Evolutionary conservation across 1,140 invertebrate genomes (phyloP).

Genomic region (Panagrolaimus sp.): DNA sequence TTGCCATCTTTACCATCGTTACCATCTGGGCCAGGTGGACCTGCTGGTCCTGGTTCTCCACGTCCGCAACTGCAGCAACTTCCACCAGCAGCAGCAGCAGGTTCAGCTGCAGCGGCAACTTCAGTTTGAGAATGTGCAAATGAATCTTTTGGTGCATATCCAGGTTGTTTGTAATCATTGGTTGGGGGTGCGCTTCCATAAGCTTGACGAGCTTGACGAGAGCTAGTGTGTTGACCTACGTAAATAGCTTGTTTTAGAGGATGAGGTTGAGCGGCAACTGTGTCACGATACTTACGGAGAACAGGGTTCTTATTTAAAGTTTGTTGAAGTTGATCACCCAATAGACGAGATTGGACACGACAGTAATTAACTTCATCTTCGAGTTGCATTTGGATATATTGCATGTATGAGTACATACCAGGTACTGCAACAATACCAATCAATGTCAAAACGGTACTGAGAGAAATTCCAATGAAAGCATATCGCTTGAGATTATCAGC

Average conservation of each 20-base stretch:
- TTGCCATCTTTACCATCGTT: constrained; percentile 24
- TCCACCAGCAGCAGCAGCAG: background rate
- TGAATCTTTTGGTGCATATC: background rate
- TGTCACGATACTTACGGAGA: constrained; percentile 14
- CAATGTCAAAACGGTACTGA: constrained; percentile 42
- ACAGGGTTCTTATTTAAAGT: constrained; percentile 7
- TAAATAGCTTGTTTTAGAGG: constrained; percentile 22
- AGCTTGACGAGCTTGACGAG: background rate
- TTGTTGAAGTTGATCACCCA: background rate
- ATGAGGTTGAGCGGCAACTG: constrained; percentile 12
- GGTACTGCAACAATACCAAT: constrained; percentile 40
- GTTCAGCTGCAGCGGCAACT: background rate
- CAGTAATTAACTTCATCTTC: constrained; percentile 47
- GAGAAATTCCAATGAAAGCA: constrained; percentile 38
- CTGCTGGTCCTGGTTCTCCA: constrained; percentile 24
- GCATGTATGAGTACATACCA: constrained; percentile 45
- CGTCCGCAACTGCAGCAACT: constrained; percentile 36
- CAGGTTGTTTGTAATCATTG: background rate
- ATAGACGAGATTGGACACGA: constrained; percentile 13
- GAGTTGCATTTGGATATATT: constrained; percentile 42
- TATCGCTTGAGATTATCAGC: constrained; percentile 11
- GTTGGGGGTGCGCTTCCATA: background rate
- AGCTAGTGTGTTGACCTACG: constrained; percentile 10
- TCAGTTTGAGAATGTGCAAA: background rate
- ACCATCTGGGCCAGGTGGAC: constrained; percentile 28